Percentiles rank a stretch among this genome's conserved stretches.
Evolutionary conservation across 2,888 invertebrate species (phyloP).

Genomic region (Drosophila robusta): DNA sequence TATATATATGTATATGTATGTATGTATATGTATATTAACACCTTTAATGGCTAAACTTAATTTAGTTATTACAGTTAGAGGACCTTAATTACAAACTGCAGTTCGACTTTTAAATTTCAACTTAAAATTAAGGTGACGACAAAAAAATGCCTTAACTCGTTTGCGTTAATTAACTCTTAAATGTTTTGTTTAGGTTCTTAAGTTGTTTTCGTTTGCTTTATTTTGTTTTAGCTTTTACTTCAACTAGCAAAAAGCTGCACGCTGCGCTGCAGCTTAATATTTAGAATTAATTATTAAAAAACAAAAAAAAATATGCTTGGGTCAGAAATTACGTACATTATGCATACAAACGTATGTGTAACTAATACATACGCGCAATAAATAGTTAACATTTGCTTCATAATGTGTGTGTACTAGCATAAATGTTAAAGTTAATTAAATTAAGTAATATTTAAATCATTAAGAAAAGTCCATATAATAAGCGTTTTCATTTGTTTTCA

Average conservation of each 20-base stretch:
- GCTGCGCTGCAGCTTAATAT: constrained; percentile 45
- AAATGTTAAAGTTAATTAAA: constrained; percentile 49
- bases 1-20: constrained; percentile 14
- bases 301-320: constrained; percentile 10
- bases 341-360: constrained; percentile 11
- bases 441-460: constrained; percentile 56
- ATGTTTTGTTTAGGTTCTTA: neutral
- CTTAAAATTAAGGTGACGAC: constrained; percentile 29
- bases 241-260: constrained; percentile 13
- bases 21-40: constrained; percentile 47
- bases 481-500: constrained; percentile 73
- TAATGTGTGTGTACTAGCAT: constrained; percentile 22
- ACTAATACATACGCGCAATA: constrained; percentile 32
- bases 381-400: constrained; percentile 39
- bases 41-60: constrained; percentile 68
- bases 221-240: neutral
- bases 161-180: constrained; percentile 27
- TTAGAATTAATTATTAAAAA: constrained; percentile 14
- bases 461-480: constrained; percentile 72
- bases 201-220: neutral
- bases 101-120: constrained; percentile 41
- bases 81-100: constrained; percentile 63
- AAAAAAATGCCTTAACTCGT: constrained; percentile 57
- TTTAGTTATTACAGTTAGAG: constrained; percentile 57
- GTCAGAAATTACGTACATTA: constrained; percentile 20